phyloP scores from a whole-genome alignment of 2,888 invertebrate species.

The Cinara cedri region DNA sequence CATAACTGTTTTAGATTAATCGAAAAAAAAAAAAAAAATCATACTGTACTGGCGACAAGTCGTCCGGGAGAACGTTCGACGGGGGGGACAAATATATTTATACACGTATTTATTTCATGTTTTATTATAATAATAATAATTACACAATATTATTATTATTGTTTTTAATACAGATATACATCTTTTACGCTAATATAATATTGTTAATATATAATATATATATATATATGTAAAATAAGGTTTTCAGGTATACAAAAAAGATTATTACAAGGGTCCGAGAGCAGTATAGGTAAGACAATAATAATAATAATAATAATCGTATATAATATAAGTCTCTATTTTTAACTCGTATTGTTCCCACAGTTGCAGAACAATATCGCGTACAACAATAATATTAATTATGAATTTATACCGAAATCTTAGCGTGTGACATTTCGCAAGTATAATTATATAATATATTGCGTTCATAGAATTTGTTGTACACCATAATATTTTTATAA shows the following conservation, averaged over 20 bases:
- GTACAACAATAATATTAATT: not conserved
- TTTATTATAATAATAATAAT: not conserved
- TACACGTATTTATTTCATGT: too few species aligned
- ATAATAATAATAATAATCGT: too few species aligned
- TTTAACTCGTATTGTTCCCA: conserved; percentile 47
- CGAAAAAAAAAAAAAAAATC: too few species aligned
- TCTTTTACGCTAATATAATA: conserved; percentile 19
- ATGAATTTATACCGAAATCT: conserved; percentile 25
- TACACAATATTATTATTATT: not conserved
- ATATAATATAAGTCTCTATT: conserved; percentile 37
- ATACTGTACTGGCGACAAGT: too few species aligned
- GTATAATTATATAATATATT: too few species aligned
- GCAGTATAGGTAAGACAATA: not conserved
- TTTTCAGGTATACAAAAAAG: conserved; percentile 44
- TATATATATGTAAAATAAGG: too few species aligned
- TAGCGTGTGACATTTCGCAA: conserved; percentile 34
- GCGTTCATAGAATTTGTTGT: conserved; percentile 33
- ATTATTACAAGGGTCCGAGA: conserved; percentile 26
- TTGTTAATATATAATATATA: too few species aligned
- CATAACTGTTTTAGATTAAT: too few species aligned
- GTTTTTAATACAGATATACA: conserved; percentile 19
- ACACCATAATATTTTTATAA: conserved; percentile 4
- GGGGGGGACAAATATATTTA: too few species aligned
- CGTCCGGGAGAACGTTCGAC: too few species aligned
- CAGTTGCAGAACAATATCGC: conserved; percentile 47